phyloP scores from a whole-genome alignment of 23 tunicate genomes.

The Ciona savignyi region DNA sequence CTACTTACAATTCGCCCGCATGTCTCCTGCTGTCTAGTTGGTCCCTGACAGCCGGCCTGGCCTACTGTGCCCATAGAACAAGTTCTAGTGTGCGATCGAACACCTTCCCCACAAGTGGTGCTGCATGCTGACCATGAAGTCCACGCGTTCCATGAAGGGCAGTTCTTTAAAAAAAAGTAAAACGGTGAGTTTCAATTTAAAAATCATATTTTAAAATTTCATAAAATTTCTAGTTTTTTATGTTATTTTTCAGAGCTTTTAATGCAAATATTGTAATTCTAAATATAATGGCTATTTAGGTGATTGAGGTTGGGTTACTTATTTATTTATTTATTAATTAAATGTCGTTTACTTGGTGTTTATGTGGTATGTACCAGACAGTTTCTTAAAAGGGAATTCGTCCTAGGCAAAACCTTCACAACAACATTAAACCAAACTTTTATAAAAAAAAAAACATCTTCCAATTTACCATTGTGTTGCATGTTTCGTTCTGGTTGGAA shows the following conservation, averaged over 20 bases:
- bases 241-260: too few species aligned
- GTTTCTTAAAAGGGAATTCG: too few species aligned
- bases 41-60: constrained; percentile 25
- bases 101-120: constrained; percentile 45
- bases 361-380: too few species aligned
- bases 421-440: neutral
- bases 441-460: neutral
- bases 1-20: constrained; percentile 29
- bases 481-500: neutral
- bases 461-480: neutral
- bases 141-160: constrained; percentile 69
- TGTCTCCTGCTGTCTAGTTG: neutral
- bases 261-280: too few species aligned
- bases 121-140: constrained; percentile 38
- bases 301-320: too few species aligned
- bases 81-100: constrained; percentile 22
- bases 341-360: too few species aligned
- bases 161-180: constrained; percentile 10
- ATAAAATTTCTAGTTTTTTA: too few species aligned
- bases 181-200: too few species aligned
- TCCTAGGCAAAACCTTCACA: neutral
- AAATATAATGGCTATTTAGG: neutral
- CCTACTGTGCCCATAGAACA: constrained; percentile 57
- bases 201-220: too few species aligned
- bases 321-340: too few species aligned